phyloP scores from a whole-genome alignment of 1,140 invertebrate species.

The Pseudachorutes palmiensis region DNA sequence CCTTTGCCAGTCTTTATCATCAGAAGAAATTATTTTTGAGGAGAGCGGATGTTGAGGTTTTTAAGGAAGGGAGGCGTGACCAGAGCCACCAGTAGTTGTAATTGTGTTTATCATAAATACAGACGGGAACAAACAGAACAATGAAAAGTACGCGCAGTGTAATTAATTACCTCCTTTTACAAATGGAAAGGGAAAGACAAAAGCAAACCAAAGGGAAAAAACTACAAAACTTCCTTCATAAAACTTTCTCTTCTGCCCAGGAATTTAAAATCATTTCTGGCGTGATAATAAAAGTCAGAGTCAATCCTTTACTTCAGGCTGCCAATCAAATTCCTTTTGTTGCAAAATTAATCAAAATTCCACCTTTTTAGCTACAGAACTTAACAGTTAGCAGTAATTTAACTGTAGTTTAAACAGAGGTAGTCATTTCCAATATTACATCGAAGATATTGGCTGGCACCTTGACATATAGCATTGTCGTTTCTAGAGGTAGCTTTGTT shows the following conservation, averaged over 20 bases:
- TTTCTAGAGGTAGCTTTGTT: too few relatives aligned
- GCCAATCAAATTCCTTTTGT: too few relatives aligned
- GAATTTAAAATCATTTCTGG: too few relatives aligned
- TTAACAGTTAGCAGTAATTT: too few relatives aligned
- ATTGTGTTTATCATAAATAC: background rate
- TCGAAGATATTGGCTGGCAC: too few relatives aligned
- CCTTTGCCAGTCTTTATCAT: background rate
- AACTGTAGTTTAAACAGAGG: too few relatives aligned
- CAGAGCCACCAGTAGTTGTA: background rate
- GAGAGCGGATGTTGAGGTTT: constrained; percentile 7
- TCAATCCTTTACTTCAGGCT: too few relatives aligned
- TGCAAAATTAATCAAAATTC: too few relatives aligned
- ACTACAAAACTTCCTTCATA: background rate
- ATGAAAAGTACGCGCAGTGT: constrained; percentile 2
- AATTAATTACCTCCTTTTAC: constrained; percentile 3
- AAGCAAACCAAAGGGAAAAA: background rate
- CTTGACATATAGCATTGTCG: too few relatives aligned
- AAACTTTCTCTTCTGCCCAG: background rate
- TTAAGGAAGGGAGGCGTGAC: constrained; percentile 2
- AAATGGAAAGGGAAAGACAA: background rate
- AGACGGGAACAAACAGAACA: constrained; percentile 1
- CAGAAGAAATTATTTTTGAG: background rate
- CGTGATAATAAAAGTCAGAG: too few relatives aligned
- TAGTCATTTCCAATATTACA: too few relatives aligned
- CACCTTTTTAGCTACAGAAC: too few relatives aligned